Conservation (phyloP, 2,797 vertebrate genomes). For the Monodelphis domestica region DNA sequence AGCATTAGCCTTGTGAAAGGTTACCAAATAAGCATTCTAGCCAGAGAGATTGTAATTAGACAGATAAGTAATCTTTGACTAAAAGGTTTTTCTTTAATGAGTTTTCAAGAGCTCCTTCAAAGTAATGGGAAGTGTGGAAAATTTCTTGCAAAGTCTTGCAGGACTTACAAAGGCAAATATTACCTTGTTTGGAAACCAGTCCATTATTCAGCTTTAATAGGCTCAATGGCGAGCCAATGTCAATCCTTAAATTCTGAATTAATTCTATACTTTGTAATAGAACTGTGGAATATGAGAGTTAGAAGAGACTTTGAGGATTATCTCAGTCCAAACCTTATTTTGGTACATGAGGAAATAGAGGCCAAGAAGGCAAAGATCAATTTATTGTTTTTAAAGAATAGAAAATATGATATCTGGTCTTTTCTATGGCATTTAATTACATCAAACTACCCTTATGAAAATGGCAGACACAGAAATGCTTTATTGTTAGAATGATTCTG, state of each 20-base stretch:
- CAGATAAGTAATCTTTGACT: not conserved
- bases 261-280: not conserved
- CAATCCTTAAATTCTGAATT: not conserved
- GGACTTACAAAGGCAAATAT: not conserved
- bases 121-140: not conserved
- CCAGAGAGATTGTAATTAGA: not conserved
- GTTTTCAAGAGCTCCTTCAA: not conserved
- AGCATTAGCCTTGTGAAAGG: not conserved
- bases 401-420: not conserved
- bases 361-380: not conserved
- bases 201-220: not conserved
- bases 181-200: slow-evolving; percentile 33
- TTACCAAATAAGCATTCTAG: not conserved
- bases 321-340: not conserved
- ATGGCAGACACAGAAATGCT: not conserved
- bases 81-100: not conserved
- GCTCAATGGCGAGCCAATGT: not conserved
- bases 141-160: not conserved
- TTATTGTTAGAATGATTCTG: not conserved
- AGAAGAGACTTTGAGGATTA: not conserved
- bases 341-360: not conserved
- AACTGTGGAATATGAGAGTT: not conserved
- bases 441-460: not conserved
- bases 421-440: not conserved
- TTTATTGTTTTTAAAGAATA: slow-evolving; percentile 17